phyloP scores from a whole-genome alignment of 2,113 vertebrate species.

The Bambusicola thoracicus region DNA sequence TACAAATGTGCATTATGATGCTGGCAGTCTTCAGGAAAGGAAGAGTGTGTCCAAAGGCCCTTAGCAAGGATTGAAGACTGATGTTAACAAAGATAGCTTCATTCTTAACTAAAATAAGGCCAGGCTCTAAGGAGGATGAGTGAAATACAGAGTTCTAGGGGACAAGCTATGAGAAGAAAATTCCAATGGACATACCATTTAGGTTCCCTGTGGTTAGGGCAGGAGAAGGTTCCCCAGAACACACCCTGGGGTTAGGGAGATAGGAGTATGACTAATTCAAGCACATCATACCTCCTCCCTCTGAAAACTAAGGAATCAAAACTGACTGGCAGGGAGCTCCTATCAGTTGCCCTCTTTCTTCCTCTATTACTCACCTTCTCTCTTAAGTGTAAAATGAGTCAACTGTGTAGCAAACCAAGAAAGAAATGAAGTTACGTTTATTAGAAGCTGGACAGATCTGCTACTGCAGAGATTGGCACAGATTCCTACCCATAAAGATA shows the following conservation, averaged over 20 bases:
- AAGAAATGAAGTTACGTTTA: not conserved
- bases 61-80: not conserved
- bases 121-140: not conserved
- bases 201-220: not conserved
- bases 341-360: not conserved
- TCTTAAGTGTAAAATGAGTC: not conserved
- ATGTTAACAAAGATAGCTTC: not conserved
- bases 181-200: not conserved
- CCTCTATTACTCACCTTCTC: not conserved
- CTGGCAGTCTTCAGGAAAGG: not conserved
- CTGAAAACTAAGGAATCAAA: slow-evolving; percentile 4
- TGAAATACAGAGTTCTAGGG: not conserved
- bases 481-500: slow-evolving; percentile 37
- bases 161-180: not conserved
- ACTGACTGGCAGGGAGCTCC: not conserved
- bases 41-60: not conserved
- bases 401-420: not conserved
- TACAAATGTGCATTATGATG: not conserved
- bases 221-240: not conserved
- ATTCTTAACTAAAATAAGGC: not conserved
- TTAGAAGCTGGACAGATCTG: not conserved
- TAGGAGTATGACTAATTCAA: slow-evolving; percentile 2
- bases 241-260: not conserved
- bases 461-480: not conserved
- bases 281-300: not conserved